These are phyloP conservation scores for Euzetes globulus DNA, from an alignment of 2,888 invertebrate species.

Conservation along the genomic window DNA sequence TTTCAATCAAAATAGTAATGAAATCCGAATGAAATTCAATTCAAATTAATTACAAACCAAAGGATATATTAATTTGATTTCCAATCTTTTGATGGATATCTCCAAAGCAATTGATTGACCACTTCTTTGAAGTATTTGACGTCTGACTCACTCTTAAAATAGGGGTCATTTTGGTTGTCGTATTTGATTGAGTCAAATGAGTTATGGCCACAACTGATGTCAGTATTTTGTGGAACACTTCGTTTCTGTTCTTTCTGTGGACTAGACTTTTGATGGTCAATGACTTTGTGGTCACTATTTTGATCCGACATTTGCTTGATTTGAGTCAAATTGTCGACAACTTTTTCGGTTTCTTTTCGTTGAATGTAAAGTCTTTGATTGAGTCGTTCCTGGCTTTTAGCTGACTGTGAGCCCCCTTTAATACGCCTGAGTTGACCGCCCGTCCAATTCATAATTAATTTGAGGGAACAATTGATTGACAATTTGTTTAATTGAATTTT, in stretches of 20 bases:
- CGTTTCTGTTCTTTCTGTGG: neutral
- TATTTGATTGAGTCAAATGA: neutral
- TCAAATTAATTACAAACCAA: neutral
- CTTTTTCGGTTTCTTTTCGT: neutral
- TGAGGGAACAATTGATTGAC: neutral
- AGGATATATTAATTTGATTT: neutral
- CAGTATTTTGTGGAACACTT: neutral
- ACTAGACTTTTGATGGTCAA: neutral
- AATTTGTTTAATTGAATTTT: neutral
- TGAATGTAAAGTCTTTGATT: neutral
- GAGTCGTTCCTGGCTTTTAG: neutral
- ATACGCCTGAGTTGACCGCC: slow-evolving; percentile 10
- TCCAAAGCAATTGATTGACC: slow-evolving; percentile 7
- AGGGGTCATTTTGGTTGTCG: neutral
- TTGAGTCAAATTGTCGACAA: neutral
- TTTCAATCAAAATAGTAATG: too few relatives aligned
- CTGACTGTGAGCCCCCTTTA: neutral
- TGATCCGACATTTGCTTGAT: neutral
- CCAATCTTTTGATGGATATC: neutral
- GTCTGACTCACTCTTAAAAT: neutral
- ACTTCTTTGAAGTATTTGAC: neutral
- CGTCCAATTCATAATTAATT: slow-evolving; percentile 3
- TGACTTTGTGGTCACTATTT: neutral
- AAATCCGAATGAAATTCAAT: neutral
- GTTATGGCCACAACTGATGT: neutral